Conservation (phyloP, 2,888 invertebrate species). For the Macaria liturata region DNA sequence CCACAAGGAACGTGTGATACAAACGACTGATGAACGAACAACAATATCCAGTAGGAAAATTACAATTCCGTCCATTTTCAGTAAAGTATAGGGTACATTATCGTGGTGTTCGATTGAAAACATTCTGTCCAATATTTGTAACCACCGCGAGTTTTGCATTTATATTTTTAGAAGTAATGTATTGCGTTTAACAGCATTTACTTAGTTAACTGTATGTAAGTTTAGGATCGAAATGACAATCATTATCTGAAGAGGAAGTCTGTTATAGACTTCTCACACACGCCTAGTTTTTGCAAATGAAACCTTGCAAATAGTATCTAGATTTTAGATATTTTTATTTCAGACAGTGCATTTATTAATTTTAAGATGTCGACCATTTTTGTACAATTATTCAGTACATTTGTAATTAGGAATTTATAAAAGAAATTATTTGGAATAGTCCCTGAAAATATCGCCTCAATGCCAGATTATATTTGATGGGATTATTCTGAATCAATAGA, state of each 20-base stretch:
- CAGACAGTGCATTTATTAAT: conserved; percentile 43
- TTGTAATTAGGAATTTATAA: conserved; percentile 47
- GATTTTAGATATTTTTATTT: conserved; percentile 17
- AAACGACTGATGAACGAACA: conserved; percentile 65
- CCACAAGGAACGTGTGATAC: conserved; percentile 70
- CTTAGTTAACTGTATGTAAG: conserved; percentile 41
- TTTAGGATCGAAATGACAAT: conserved; percentile 28
- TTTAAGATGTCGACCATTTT: conserved; percentile 50
- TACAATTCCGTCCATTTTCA: conserved; percentile 45
- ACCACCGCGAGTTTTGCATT: conserved; percentile 78
- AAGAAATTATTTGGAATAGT: conserved; percentile 70
- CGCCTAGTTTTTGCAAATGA: conserved; percentile 14
- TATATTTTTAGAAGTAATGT: conserved; percentile 68
- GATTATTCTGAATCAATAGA: conserved; percentile 70
- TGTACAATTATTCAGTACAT: conserved; percentile 64
- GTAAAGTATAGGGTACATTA: conserved; percentile 39
- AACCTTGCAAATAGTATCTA: conserved; percentile 13
- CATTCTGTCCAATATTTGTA: conserved; percentile 52
- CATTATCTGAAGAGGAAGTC: conserved; percentile 11
- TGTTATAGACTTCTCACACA: conserved; percentile 14
- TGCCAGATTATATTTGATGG: conserved; percentile 50
- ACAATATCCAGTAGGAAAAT: conserved; percentile 49
- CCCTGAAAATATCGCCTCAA: conserved; percentile 53
- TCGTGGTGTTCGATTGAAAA: conserved; percentile 52
- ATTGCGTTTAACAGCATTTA: conserved; percentile 78